Conservation (phyloP, 2,888 invertebrate genomes). For the Ephialtes manifestator region DNA sequence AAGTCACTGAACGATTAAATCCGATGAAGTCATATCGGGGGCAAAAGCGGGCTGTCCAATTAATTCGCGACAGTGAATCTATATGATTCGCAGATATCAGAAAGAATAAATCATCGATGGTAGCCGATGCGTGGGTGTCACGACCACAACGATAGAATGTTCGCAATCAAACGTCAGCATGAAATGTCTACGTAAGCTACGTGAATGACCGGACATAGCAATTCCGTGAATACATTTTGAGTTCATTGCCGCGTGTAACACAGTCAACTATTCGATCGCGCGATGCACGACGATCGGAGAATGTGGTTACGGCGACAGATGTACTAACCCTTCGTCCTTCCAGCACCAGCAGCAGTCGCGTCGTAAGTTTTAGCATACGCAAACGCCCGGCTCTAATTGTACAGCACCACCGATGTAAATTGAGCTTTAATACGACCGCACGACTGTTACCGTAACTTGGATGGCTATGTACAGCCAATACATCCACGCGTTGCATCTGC, state of each 20-base stretch:
- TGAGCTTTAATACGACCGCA: slow-evolving; percentile 67
- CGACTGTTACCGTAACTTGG: slow-evolving; percentile 13
- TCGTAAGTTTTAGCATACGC: slow-evolving; percentile 57
- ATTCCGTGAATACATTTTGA: background rate
- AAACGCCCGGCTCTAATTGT: slow-evolving; percentile 58
- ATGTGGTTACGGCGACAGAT: slow-evolving; percentile 12
- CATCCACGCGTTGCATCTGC: slow-evolving; percentile 39
- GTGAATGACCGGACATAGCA: background rate
- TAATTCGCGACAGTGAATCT: slow-evolving; percentile 1
- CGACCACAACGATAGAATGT: background rate
- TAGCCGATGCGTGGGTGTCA: background rate
- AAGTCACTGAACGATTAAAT: background rate
- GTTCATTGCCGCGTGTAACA: slow-evolving; percentile 9
- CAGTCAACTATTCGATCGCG: slow-evolving; percentile 4
- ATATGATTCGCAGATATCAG: background rate
- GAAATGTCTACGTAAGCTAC: background rate
- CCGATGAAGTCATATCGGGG: background rate
- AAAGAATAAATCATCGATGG: slow-evolving; percentile 8
- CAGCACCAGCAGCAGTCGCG: background rate
- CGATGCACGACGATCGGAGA: background rate
- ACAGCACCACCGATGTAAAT: slow-evolving; percentile 64
- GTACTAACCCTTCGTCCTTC: background rate
- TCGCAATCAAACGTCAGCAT: slow-evolving; percentile 14
- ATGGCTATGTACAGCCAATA: slow-evolving; percentile 3
- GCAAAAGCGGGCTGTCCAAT: background rate